A percentile compares a stretch with the other conserved stretches of the same genome.
These are phyloP conservation scores for Lacerta bilineata DNA, from an alignment of 2,797 vertebrate species.

Conservation along the genomic window DNA sequence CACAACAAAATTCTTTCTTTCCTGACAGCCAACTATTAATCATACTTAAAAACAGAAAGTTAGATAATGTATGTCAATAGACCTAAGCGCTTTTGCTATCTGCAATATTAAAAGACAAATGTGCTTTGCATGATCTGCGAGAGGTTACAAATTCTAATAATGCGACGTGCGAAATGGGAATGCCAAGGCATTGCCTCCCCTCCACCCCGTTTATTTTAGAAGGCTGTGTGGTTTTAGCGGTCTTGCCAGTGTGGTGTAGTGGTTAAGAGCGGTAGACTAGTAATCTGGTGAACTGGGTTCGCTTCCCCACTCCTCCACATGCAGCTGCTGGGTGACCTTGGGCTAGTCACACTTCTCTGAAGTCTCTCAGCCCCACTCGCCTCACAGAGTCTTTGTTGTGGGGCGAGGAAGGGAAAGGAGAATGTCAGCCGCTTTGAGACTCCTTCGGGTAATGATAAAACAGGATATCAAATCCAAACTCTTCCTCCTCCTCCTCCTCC, in stretches of 20 bases:
- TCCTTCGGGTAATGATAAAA: no score
- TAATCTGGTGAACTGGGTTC: no score
- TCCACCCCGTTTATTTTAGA: neutral
- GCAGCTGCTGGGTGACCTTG: no score
- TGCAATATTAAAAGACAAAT: slow-evolving; percentile 38
- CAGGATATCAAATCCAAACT: no score
- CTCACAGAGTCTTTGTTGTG: no score
- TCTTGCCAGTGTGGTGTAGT: slow-evolving; percentile 22
- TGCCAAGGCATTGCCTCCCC: neutral
- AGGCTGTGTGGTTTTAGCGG: neutral
- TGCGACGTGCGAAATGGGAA: slow-evolving; percentile 12
- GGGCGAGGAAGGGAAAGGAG: no score
- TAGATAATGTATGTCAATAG: slow-evolving; percentile 45
- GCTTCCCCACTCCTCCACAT: no score
- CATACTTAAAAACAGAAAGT: slow-evolving; percentile 64
- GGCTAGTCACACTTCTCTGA: no score
- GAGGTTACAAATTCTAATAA: slow-evolving; percentile 37
- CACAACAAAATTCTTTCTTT: slow-evolving; percentile 52
- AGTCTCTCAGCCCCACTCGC: no score
- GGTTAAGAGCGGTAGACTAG: no score
- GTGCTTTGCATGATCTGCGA: slow-evolving; percentile 21
- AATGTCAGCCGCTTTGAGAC: no score
- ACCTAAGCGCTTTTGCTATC: slow-evolving; percentile 45
- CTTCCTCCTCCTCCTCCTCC: no score
- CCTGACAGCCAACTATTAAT: slow-evolving; percentile 55